Conservation (phyloP, 2,888 invertebrate genomes). For the Calameuta pallipes region DNA sequence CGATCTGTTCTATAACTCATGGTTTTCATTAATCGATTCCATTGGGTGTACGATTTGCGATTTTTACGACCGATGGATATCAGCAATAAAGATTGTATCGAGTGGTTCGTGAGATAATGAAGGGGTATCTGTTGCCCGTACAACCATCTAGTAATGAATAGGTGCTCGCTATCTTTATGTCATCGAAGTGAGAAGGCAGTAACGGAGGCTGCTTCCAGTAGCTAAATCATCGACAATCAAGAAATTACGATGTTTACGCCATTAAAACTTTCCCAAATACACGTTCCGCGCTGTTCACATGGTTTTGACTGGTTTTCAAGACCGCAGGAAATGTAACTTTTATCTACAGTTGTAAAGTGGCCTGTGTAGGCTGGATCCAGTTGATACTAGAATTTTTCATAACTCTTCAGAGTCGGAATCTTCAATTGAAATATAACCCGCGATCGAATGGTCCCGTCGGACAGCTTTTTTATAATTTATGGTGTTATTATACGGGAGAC, state of each 20-base stretch:
- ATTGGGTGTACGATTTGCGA: constrained; percentile 11
- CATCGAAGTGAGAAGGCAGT: constrained; percentile 36
- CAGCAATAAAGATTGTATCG: constrained; percentile 20
- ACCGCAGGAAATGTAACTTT: background rate
- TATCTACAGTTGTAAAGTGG: background rate
- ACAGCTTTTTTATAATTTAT: background rate
- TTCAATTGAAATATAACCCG: background rate
- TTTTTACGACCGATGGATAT: constrained; percentile 26
- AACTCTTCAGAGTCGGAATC: background rate
- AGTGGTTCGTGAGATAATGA: constrained; percentile 32
- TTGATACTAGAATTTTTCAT: background rate
- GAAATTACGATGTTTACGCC: background rate
- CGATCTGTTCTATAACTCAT: background rate
- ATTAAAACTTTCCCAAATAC: background rate
- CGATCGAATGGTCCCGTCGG: background rate
- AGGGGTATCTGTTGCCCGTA: constrained; percentile 29
- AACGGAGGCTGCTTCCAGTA: constrained; percentile 34
- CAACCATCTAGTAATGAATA: constrained; percentile 28
- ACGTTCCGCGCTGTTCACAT: background rate
- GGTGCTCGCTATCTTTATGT: constrained; percentile 37
- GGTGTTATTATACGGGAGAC: background rate
- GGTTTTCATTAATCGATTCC: background rate
- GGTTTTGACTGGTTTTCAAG: background rate
- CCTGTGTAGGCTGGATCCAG: background rate
- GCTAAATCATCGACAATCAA: constrained; percentile 12